Evolutionary conservation across 2,797 vertebrate genomes (phyloP).

Genomic region (Forpus xanthops): DNA sequence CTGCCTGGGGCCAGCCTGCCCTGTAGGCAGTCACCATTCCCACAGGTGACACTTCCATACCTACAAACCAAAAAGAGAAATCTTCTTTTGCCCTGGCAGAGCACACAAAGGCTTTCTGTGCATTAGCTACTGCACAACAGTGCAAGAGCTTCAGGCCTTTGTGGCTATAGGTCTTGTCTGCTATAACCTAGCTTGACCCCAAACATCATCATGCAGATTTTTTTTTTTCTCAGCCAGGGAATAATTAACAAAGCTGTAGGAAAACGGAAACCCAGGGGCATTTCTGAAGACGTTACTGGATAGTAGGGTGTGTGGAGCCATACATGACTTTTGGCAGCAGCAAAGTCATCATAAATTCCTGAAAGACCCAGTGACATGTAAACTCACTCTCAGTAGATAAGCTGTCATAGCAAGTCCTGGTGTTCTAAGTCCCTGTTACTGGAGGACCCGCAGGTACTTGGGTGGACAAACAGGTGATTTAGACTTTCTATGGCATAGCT

Average conservation of each 20-base stretch:
- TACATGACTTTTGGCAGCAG: not conserved
- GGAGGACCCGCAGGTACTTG: not conserved
- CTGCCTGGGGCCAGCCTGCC: not conserved
- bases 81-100: not conserved
- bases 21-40: not conserved
- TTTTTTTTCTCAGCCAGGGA: not conserved
- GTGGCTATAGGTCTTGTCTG: not conserved
- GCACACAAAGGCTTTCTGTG: not conserved
- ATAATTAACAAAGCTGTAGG: not conserved
- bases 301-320: not conserved
- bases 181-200: not conserved
- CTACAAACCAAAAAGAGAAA: not conserved
- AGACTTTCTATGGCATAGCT: not conserved
- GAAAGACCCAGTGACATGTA: not conserved
- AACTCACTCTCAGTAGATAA: not conserved
- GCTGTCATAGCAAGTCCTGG: not conserved
- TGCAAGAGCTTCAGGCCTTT: not conserved
- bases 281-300: not conserved
- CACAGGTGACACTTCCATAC: not conserved
- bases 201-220: not conserved
- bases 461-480: not conserved
- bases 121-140: rapidly evolving
- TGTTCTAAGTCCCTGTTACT: not conserved
- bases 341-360: not conserved
- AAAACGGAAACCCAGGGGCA: not conserved